Conservation (phyloP, 1,140 invertebrate genomes). For the Venustaconcha ellipsiformis region DNA sequence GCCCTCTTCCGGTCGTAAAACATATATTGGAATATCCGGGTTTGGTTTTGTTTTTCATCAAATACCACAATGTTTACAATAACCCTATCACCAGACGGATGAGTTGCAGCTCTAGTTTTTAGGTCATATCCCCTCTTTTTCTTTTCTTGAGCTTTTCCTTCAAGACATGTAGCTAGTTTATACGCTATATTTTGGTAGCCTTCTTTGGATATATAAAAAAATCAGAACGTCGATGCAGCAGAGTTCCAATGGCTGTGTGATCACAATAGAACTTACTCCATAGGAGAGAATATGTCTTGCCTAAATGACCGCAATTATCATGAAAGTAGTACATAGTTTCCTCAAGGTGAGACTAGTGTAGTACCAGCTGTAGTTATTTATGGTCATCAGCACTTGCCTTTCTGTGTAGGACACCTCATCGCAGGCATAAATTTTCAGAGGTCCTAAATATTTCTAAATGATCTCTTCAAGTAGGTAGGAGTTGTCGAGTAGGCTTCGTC, state of each 20-base stretch:
- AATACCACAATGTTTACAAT: slow-evolving; percentile 12
- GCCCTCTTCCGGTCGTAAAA: too few species aligned
- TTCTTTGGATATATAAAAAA: slow-evolving; percentile 23
- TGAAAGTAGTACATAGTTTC: neutral
- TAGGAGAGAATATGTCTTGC: neutral
- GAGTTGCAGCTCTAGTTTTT: slow-evolving; percentile 12
- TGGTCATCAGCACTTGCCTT: too few species aligned
- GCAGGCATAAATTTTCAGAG: too few species aligned
- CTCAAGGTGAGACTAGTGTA: neutral
- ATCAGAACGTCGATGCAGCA: neutral
- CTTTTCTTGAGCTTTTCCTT: neutral
- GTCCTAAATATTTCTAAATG: too few species aligned
- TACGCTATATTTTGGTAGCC: slow-evolving; percentile 10
- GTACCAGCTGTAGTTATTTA: too few species aligned
- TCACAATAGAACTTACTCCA: slow-evolving; percentile 3
- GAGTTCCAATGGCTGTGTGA: slow-evolving; percentile 14
- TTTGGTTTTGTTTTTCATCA: slow-evolving; percentile 19
- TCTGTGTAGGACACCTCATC: too few species aligned
- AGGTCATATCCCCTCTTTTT: slow-evolving; percentile 25
- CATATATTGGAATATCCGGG: too few species aligned
- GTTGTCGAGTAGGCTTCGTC: too few species aligned
- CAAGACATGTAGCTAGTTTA: too few species aligned
- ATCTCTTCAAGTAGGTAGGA: too few species aligned
- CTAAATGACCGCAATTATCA: neutral
- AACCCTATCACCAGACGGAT: slow-evolving; percentile 18